Evolutionary conservation across 2,888 invertebrate genomes (phyloP).

Genomic region (Nomada goodeniana): DNA sequence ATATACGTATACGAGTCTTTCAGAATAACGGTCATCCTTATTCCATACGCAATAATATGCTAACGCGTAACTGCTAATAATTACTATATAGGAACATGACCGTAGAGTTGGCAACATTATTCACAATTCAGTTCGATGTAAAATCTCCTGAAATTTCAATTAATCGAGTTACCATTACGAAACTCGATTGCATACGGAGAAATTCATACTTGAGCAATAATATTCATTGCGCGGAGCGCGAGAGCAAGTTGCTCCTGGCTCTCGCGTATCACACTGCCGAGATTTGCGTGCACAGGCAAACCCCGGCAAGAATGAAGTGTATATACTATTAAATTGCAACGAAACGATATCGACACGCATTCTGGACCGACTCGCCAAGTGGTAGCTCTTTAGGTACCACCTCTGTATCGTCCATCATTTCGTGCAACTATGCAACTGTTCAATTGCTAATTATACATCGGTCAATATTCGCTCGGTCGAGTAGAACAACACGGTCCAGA

Average conservation of each 20-base stretch:
- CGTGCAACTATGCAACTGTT: constrained; percentile 17
- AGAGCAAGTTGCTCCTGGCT: neutral
- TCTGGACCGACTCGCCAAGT: neutral
- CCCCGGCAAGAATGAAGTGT: neutral
- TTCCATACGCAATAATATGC: constrained; percentile 8
- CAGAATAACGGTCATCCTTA: constrained; percentile 9
- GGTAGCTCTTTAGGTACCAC: neutral
- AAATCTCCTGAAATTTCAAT: neutral
- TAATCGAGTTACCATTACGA: constrained; percentile 2
- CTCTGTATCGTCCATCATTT: neutral
- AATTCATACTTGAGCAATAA: neutral
- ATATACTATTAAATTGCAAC: neutral
- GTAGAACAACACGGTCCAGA: no score
- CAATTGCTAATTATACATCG: no score
- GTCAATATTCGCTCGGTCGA: no score
- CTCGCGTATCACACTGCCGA: neutral
- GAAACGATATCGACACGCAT: neutral
- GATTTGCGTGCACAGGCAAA: neutral
- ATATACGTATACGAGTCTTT: neutral
- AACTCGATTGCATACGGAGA: neutral
- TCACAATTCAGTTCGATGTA: constrained; percentile 13
- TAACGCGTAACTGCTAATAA: constrained; percentile 36
- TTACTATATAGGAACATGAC: constrained; percentile 48
- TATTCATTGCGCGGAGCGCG: neutral
- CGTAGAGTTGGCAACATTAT: constrained; percentile 8